Conservation (phyloP, 2,888 invertebrate genomes). For the Quadroppia sp. region DNA sequence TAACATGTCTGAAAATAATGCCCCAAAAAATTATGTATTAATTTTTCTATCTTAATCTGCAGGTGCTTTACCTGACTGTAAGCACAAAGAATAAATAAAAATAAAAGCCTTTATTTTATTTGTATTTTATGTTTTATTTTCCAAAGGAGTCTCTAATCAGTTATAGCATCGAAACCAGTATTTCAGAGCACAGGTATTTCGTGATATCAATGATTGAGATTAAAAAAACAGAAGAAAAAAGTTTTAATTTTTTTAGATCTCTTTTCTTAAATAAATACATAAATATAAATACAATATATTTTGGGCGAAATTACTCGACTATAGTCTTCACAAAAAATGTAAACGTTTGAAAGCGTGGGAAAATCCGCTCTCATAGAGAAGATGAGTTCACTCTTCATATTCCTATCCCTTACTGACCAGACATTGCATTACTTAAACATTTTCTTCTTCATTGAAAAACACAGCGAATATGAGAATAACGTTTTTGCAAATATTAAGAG, state of each 20-base stretch:
- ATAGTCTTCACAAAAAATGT: too few relatives aligned
- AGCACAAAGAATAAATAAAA: background rate
- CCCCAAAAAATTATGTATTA: too few relatives aligned
- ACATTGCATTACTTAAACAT: constrained; percentile 6
- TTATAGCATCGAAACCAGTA: background rate
- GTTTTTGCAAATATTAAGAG: background rate
- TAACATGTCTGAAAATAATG: too few relatives aligned
- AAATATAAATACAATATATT: too few relatives aligned
- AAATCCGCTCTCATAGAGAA: background rate
- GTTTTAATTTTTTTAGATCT: background rate
- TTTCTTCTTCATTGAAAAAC: background rate
- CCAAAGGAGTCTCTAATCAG: too few relatives aligned
- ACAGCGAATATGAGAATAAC: background rate
- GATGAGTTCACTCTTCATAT: constrained; percentile 5
- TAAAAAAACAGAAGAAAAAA: background rate
- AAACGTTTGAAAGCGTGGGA: constrained; percentile 1
- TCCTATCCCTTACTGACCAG: constrained; percentile 5
- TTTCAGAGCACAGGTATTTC: background rate
- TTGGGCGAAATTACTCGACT: too few relatives aligned
- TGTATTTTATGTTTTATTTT: too few relatives aligned
- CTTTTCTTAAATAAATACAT: background rate
- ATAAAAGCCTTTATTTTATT: too few relatives aligned
- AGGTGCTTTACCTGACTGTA: background rate
- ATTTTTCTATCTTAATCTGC: background rate
- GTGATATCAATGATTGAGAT: background rate